Base-by-base conservation (phyloP, 1,140 invertebrate species). In the Tachypleus tridentatus region DNA sequence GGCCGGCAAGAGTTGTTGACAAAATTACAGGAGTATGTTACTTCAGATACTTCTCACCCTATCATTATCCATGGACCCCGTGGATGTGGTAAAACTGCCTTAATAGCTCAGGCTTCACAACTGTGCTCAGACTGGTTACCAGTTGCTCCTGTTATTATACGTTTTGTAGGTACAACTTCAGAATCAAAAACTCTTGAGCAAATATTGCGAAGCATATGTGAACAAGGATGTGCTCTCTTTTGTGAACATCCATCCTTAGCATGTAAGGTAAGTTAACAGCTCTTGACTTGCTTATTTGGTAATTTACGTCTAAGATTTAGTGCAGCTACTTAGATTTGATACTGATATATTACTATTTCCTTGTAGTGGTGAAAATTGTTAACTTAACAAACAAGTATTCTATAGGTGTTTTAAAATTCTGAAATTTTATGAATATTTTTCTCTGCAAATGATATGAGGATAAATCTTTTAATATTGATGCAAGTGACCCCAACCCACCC, bases 51-150 rank as follows among this genome's bases (percentile, higher is more conserved):
- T 11, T 69, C 67, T 6, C 63, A 71, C 52, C 87, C 87, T 0
- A 76, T 91, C 61, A 81, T 91, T 9, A 74, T 93, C n/a, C 83
- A 86, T 66, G 90, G 89, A 0, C 82, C 84, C 51, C 80, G 82
- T 8, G 90, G 89, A 29, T 86, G 86, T 76, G 90, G 90, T 2
- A 91, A 91, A 76, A 88, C 86, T 3, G 85, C 87, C 4, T 76
- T 91, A 4, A 77, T 89, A 5, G 86, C 87, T 4, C 82, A 87
- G 70, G 82, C 86, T 4, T 83, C 83, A 49, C 82, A 84, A 67
- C 82, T 80, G 68, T 84, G 79, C 74, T 82, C 82, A 72, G 81
- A 76, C 68, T 88, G 86, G 84, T 80, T 84, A 66, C 83, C 83
- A 3, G 84, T 87, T 70, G 78, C 83, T 7, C 77, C 80, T 68